Evolutionary conservation across 2,797 vertebrate species (phyloP), one percentile per base, ranked within the genome.

Genomic region (Muscicapa comitata): DNA sequence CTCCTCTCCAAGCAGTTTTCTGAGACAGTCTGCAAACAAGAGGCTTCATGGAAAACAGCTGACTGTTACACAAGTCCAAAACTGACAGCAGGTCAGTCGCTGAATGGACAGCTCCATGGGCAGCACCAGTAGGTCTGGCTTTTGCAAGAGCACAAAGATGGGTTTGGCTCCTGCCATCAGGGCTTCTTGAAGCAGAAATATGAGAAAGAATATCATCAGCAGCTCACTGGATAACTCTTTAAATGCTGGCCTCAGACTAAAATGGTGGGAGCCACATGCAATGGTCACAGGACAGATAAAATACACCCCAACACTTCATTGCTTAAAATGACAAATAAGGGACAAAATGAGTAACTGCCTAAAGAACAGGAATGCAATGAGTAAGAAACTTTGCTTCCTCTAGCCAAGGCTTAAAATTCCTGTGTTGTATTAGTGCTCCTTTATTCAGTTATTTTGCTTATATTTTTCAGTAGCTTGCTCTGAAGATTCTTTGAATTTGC

Each of bases 211-310:
- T 43, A 66, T 12, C 14, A 61, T 6, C 24, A 77, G 20, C 38
- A 75, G 24, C 31, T 86, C 51, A 61, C 13, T 42, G 31, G 11
- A 50, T 6, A 88, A 8, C 3, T 70, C 47, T 65, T 72, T 23
- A 68, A 65, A 58, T 63, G 31, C 50, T 77, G 15, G 15, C 24
- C 26, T 11, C 40, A 84, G 88, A 42, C 6, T 42, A 74, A 24
- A 53, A n/a, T 9, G 10, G 73, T n/a, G 33, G 28, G 4, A 88
- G 33, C 6, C 0, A 1, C 45, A 47, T 8, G 6, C 28, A 20
- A 18, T 26, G 23, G 42, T 66, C 10, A 23, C 18, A 62, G 53
- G 14, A 66, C 17, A 21, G 8, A n/a, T 8, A 68, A 54, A 51
- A 59, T 40, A 20, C 29, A 61, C 4, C 11, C 3, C 6, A 31